Evolutionary conservation across 2,888 invertebrate species (phyloP).

Genomic region (Drosophila anomalipes): DNA sequence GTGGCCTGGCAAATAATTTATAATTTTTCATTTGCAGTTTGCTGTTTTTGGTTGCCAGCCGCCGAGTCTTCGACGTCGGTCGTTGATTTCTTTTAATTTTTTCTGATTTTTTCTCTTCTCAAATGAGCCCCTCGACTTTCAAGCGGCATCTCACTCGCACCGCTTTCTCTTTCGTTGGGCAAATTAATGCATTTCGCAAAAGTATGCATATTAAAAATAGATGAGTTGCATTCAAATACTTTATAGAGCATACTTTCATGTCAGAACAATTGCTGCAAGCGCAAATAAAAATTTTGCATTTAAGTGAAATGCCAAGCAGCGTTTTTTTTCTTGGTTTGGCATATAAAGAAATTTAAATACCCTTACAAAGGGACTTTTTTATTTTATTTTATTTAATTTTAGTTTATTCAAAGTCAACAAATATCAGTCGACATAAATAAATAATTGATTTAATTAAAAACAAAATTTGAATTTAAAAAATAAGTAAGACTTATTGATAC

Average conservation of each 20-base stretch:
- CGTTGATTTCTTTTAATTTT: constrained; percentile 26
- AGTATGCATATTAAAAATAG: constrained; percentile 13
- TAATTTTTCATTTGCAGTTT: constrained; percentile 38
- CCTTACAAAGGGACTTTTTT: not conserved
- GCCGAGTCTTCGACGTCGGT: constrained; percentile 44
- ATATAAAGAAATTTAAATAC: not conserved
- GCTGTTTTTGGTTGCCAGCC: constrained; percentile 17
- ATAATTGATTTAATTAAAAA: not conserved
- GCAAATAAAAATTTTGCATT: not conserved
- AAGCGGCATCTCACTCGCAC: not conserved
- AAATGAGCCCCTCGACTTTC: not conserved
- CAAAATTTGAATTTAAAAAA: not conserved
- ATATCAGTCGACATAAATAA: not conserved
- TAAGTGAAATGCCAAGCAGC: constrained; percentile 2
- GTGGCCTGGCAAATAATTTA: constrained; percentile 71
- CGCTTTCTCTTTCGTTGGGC: constrained; percentile 16
- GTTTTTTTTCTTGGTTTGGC: not conserved
- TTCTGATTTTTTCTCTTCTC: not conserved
- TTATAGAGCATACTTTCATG: constrained; percentile 5
- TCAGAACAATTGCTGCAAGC: constrained; percentile 9
- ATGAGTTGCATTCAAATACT: constrained; percentile 3
- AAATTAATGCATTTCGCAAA: constrained; percentile 18
- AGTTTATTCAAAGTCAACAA: not conserved
- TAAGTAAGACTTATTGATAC: not conserved
- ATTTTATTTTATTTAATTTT: not conserved